These are phyloP conservation scores for Proterorhinus semilunaris DNA, from an alignment of 2,113 vertebrate species.

Conservation along the genomic window DNA sequence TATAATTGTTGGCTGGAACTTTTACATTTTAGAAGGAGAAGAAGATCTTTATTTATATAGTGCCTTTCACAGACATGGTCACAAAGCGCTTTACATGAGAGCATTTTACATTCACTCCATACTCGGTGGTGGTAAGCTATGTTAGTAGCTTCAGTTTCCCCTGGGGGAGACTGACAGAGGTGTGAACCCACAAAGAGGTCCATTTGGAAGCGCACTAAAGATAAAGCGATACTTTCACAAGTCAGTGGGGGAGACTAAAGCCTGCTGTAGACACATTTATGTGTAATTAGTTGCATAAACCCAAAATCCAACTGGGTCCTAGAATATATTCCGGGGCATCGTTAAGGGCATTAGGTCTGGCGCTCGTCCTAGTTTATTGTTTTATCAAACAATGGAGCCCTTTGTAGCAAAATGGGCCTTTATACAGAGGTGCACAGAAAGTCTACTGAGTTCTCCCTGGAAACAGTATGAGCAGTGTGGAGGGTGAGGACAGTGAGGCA, in stretches of 20 bases:
- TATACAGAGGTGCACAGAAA: conserved; percentile 26
- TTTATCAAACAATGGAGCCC: conserved; percentile 21
- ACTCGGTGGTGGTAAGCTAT: too few species aligned
- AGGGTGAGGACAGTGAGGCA: not conserved
- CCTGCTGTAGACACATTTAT: conserved; percentile 3
- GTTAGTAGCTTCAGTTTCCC: too few species aligned
- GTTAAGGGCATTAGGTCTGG: conserved; percentile 21
- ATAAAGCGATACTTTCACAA: conserved; percentile 29
- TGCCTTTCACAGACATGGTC: too few species aligned
- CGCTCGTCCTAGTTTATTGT: conserved; percentile 26
- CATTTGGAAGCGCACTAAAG: conserved; percentile 20
- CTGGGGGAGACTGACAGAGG: too few species aligned
- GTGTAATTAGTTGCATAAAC: conserved; percentile 23
- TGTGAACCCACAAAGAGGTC: conserved; percentile 11
- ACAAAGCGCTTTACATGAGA: too few species aligned
- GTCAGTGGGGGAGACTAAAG: conserved; percentile 34
- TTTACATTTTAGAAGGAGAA: conserved; percentile 37
- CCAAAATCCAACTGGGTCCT: conserved; percentile 7
- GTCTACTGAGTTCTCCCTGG: conserved; percentile 21
- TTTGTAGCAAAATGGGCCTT: conserved; percentile 30
- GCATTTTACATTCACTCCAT: too few species aligned
- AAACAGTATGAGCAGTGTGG: not conserved
- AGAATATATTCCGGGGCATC: conserved; percentile 14
- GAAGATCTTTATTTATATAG: too few species aligned
- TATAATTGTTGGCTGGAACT: conserved; percentile 7